These are phyloP conservation scores for Eudyptes chrysolophus DNA, from an alignment of 2,113 vertebrate genomes.

Conservation along the genomic window DNA sequence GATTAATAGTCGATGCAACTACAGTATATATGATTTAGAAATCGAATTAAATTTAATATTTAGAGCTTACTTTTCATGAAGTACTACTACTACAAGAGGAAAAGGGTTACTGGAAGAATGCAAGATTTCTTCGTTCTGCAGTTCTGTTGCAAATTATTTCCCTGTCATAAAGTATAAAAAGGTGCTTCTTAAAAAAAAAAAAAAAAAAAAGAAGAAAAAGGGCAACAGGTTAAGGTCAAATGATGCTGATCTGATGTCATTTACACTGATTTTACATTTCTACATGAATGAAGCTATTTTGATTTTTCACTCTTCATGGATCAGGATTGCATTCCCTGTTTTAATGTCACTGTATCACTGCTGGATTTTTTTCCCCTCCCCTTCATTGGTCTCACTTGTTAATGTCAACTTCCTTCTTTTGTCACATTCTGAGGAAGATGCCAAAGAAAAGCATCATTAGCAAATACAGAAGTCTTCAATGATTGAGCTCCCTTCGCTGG, in stretches of 20 bases:
- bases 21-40: slow-evolving; percentile 37
- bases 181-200: not conserved
- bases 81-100: not conserved
- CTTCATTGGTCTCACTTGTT: not conserved
- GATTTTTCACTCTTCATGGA: not conserved
- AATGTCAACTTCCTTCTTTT: not conserved
- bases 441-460: not conserved
- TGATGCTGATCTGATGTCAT: not conserved
- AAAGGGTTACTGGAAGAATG: not conserved
- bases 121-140: slow-evolving; percentile 6
- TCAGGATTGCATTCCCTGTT: not conserved
- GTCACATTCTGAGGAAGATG: not conserved
- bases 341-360: not conserved
- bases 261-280: not conserved
- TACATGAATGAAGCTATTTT: not conserved
- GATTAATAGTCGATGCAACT: slow-evolving; percentile 43
- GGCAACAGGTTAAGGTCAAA: not conserved
- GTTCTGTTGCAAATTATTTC: not conserved
- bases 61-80: slow-evolving; percentile 47
- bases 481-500: not conserved
- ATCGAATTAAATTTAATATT: slow-evolving; percentile 68
- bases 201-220: not conserved
- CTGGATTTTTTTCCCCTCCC: not conserved
- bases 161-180: not conserved
- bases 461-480: not conserved